Base-by-base conservation (phyloP, 2,113 vertebrate genomes). In the Psilopsiagon aymara region DNA sequence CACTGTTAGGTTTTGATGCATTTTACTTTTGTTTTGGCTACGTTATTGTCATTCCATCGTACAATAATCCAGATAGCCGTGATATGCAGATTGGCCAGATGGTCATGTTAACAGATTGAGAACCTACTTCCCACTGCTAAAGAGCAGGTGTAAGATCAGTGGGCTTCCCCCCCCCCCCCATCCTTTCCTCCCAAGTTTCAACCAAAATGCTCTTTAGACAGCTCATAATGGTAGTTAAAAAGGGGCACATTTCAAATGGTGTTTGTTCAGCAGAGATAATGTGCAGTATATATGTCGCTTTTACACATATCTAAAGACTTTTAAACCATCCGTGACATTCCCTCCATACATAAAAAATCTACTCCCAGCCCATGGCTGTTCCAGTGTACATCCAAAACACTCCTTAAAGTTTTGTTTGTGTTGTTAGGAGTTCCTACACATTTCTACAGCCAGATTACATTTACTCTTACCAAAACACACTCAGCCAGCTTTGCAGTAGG, bases 41-140 rank as follows among this genome's bases (percentile, higher is more conserved):
- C 18, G 43, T 95, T 97, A 96, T 97, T 98, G 96, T 97, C 97
- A 98, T 98, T 98, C 98, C 97, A 97, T 98, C 97, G 93, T 97
- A 97, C 89, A 87, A 96, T 96, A 96, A 96, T 96, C 97, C 97
- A 97, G 97, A 96, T 97, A 97, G 93, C 97, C 95, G 51, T 94
- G 97, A 97, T 98, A 97, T 98, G 97, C 96, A 98, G 98, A 97
- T 98, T 95, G 97, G 94, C 98, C 98, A 98, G 98, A 98, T 98
- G 98, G 98, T 97, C 96, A 93, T 97, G 97, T 96, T 98, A 98
- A 98, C 98, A 98, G 97, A 98, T 97, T 97, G 98, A 97, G 97
- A 98, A 98, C 98, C 95, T 97, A 97, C 98, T 98, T 98, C 98
- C 97, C 97, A 97, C 97, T 98, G 98, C 97, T 98, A 97, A 97